Evolutionary conservation across 2,888 invertebrate species (phyloP).

Genomic region (Parasteatoda lunata): DNA sequence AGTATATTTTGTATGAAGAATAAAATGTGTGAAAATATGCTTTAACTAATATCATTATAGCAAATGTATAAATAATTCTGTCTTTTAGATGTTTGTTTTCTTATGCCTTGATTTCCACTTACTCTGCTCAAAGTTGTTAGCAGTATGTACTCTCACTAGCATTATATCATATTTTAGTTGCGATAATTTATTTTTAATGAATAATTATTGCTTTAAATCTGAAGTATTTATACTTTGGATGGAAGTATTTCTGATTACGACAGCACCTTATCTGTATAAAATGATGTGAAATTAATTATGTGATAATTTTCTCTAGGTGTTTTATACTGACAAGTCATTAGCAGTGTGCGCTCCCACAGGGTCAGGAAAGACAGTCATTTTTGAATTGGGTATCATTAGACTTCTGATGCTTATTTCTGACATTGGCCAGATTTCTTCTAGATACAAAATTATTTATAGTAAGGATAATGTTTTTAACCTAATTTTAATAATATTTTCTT

Average conservation of each 20-base stretch:
- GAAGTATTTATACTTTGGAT: not conserved
- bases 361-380: constrained; percentile 87
- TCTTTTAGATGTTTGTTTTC: no score
- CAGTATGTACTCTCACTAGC: no score
- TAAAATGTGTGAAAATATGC: no score
- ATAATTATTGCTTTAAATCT: no score
- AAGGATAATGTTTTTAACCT: constrained; percentile 70
- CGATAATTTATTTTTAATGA: no score
- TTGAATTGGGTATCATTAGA: constrained; percentile 85
- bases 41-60: no score
- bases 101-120: no score
- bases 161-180: no score
- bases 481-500: not conserved
- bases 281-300: not conserved
- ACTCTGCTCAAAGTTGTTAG: no score
- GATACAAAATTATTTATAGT: constrained; percentile 85
- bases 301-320: constrained; percentile 71
- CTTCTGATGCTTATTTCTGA: constrained; percentile 79
- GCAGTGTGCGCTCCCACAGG: constrained; percentile 88
- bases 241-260: not conserved
- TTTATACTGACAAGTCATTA: constrained; percentile 80
- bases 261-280: not conserved
- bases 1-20: no score
- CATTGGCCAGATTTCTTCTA: constrained; percentile 73
- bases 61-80: no score